Conservation (phyloP, 2,113 vertebrate species). For the Hyaena hyaena region DNA sequence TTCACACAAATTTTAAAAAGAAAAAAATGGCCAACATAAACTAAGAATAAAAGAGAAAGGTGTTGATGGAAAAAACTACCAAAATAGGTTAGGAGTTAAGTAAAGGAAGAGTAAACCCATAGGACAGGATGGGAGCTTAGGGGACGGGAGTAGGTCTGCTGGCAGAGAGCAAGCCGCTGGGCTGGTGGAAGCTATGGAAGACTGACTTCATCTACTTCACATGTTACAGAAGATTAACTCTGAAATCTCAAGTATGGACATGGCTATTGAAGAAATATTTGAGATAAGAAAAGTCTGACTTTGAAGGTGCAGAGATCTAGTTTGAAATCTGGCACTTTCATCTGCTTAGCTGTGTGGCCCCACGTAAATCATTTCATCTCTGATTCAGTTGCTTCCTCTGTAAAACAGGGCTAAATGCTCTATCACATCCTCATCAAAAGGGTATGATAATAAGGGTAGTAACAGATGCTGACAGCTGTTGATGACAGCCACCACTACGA, state of each 20-base stretch:
- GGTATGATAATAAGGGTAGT: not conserved
- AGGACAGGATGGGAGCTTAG: not conserved
- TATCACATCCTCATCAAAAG: not conserved
- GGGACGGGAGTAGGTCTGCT: not conserved
- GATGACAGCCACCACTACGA: rapidly evolving
- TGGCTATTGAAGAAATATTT: not conserved
- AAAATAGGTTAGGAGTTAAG: not conserved
- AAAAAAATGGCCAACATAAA: not conserved
- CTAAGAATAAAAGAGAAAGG: not conserved
- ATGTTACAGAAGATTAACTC: not conserved
- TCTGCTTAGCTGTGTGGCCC: not conserved
- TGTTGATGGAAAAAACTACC: not conserved
- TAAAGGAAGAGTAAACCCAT: not conserved
- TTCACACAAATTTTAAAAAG: not conserved
- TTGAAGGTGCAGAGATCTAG: not conserved
- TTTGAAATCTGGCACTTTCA: not conserved
- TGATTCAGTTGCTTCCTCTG: not conserved
- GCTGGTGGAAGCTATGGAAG: not conserved
- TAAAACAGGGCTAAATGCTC: not conserved
- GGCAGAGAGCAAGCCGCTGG: rapidly evolving
- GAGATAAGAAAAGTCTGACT: not conserved
- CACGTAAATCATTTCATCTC: not conserved
- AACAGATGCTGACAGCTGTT: rapidly evolving
- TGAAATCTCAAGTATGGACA: not conserved
- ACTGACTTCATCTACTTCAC: not conserved